phyloP scores from a whole-genome alignment of 30 jellyfish, hydroid and myxozoan species.

The Pseudorhiza aurosa region DNA sequence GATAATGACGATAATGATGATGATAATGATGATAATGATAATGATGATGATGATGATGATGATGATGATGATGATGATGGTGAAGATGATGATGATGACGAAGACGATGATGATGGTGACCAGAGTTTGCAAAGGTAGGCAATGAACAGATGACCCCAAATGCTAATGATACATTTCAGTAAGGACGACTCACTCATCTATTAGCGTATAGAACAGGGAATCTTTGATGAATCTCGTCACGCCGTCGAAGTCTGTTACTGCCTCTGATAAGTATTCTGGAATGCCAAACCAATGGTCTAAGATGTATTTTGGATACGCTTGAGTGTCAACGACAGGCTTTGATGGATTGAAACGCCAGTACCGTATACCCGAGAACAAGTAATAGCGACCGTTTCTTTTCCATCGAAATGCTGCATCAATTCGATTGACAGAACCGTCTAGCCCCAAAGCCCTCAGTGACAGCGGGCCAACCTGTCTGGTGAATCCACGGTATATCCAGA shows the following conservation, averaged over 20 bases:
- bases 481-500: conserved; percentile 65
- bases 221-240: conserved; percentile 50
- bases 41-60: too few relatives aligned
- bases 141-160: neutral
- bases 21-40: too few relatives aligned
- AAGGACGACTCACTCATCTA: conserved; percentile 24
- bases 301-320: conserved; percentile 59
- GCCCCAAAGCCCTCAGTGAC: conserved; percentile 38
- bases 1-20: too few relatives aligned
- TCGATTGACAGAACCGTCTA: conserved; percentile 26
- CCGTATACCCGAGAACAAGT: conserved; percentile 38
- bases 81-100: too few relatives aligned
- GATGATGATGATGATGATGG: too few relatives aligned
- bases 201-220: conserved; percentile 31
- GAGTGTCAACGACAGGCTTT: conserved; percentile 10
- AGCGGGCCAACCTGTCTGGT: conserved; percentile 37
- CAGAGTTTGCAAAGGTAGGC: neutral
- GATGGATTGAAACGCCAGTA: conserved; percentile 72
- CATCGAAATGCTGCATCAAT: conserved; percentile 63
- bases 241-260: conserved; percentile 58
- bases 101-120: neutral
- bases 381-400: conserved; percentile 52
- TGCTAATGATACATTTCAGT: neutral
- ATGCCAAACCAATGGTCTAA: conserved; percentile 60
- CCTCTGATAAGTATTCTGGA: conserved; percentile 59